phyloP scores from a whole-genome alignment of 2,797 vertebrate species.

The Adrianichthys oophorus region DNA sequence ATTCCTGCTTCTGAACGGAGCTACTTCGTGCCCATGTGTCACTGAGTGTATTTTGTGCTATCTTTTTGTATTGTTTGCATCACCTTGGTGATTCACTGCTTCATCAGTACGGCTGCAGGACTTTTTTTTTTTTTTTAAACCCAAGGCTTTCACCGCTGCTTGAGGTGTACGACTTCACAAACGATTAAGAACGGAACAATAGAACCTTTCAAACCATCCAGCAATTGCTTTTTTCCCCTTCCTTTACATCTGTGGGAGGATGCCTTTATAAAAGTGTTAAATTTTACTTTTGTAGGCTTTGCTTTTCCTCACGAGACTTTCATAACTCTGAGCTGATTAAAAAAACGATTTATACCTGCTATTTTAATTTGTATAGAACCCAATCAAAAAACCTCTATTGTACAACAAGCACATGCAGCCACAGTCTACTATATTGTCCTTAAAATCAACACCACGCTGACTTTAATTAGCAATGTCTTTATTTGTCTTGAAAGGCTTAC shows the following conservation, averaged over 20 bases:
- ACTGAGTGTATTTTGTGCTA: constrained; percentile 42
- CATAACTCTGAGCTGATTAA: constrained; percentile 38
- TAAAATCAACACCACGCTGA: constrained; percentile 23
- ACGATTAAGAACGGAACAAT: constrained; percentile 44
- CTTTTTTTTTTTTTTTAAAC: constrained; percentile 28
- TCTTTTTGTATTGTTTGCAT: constrained; percentile 53
- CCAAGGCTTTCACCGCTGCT: constrained; percentile 45
- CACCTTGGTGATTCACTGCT: constrained; percentile 47
- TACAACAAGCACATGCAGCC: constrained; percentile 17
- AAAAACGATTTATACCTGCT: constrained; percentile 37
- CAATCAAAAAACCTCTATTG: constrained; percentile 32
- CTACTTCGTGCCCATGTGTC: constrained; percentile 52
- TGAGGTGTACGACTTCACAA: constrained; percentile 35
- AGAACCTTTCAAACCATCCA: constrained; percentile 35
- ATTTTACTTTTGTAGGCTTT: constrained; percentile 37
- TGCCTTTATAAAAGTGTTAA: constrained; percentile 33
- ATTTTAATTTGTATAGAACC: constrained; percentile 34
- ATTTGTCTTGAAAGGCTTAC: constrained; percentile 12
- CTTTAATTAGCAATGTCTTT: constrained; percentile 28
- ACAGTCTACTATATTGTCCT: constrained; percentile 12
- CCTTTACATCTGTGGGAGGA: constrained; percentile 19
- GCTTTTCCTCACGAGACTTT: constrained; percentile 11
- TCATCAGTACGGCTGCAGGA: constrained; percentile 33
- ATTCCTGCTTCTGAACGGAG: constrained; percentile 50
- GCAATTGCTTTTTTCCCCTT: constrained; percentile 25